These are phyloP conservation scores for Nemapogon koenigi DNA, from an alignment of 2,888 invertebrate genomes.

Conservation along the genomic window DNA sequence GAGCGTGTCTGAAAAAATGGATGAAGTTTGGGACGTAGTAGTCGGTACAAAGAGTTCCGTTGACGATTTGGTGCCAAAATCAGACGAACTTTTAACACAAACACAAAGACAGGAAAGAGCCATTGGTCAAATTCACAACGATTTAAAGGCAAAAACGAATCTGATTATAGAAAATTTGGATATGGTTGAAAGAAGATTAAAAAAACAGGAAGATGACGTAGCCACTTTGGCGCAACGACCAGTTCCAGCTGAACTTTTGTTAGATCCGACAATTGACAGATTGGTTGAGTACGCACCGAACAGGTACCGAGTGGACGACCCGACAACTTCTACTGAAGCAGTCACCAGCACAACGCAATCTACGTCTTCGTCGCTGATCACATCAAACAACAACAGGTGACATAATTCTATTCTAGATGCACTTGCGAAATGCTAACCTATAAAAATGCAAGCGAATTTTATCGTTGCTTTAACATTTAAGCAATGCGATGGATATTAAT, in stretches of 20 bases:
- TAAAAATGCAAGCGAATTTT: not conserved
- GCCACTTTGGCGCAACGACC: slow-evolving; percentile 79
- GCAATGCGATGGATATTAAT: slow-evolving; percentile 3
- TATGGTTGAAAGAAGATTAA: slow-evolving; percentile 82
- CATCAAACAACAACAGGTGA: slow-evolving; percentile 54
- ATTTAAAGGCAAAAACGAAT: slow-evolving; percentile 81
- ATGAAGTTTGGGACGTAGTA: slow-evolving; percentile 90
- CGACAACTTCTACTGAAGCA: slow-evolving; percentile 38
- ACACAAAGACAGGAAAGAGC: slow-evolving; percentile 87
- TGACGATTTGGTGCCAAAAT: slow-evolving; percentile 85
- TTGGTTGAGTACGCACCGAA: slow-evolving; percentile 80
- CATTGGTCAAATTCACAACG: slow-evolving; percentile 85
- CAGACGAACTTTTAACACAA: slow-evolving; percentile 83
- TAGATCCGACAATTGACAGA: slow-evolving; percentile 78
- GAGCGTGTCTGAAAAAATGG: slow-evolving; percentile 88
- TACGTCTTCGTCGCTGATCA: no score
- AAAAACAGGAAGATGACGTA: slow-evolving; percentile 86
- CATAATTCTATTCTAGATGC: slow-evolving; percentile 29
- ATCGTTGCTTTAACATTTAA: not conserved
- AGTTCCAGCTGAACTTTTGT: slow-evolving; percentile 72
- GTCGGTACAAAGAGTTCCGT: slow-evolving; percentile 89
- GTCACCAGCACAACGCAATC: slow-evolving; percentile 37
- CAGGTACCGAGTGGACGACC: slow-evolving; percentile 63
- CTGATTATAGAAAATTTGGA: slow-evolving; percentile 87
- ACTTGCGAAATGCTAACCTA: not conserved